Conservation (phyloP, 1,140 invertebrate genomes). For the Tetragnatha versicolor region DNA sequence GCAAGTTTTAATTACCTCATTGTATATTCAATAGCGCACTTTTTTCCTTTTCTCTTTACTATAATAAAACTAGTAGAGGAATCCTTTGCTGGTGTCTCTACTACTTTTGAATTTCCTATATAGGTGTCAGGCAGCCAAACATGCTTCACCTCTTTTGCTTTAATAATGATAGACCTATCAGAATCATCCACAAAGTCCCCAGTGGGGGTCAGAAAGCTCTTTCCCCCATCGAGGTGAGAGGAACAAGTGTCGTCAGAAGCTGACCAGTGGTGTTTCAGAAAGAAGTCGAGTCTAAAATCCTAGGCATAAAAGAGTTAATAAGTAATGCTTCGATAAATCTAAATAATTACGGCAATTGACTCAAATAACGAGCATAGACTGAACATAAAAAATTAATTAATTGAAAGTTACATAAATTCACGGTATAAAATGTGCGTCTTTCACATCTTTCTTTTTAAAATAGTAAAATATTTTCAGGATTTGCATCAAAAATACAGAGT, state of each 20-base stretch:
- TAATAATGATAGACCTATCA: constrained; percentile 10
- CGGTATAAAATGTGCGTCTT: not conserved
- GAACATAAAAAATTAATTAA: not conserved
- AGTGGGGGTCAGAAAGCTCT: not conserved
- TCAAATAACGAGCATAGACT: not conserved
- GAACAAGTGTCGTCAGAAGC: not conserved
- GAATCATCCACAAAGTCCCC: not conserved
- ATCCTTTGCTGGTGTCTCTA: constrained; percentile 62
- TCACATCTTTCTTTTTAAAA: not conserved
- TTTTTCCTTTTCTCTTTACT: not conserved
- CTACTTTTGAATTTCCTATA: constrained; percentile 83
- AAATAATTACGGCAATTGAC: not conserved
- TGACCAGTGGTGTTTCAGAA: constrained; percentile 31
- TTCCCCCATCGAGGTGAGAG: not conserved
- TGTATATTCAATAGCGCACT: constrained; percentile 34
- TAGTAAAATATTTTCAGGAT: not conserved
- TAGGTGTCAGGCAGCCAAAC: constrained; percentile 88
- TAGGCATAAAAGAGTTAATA: not conserved
- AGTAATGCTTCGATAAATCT: not conserved
- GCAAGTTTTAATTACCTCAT: constrained; percentile 37
- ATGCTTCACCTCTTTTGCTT: constrained; percentile 32
- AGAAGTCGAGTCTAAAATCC: constrained; percentile 49
- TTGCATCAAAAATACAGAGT: not conserved
- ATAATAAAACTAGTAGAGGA: constrained; percentile 32
- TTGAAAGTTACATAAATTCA: not conserved